Percentiles rank a stretch among this genome's conserved stretches.
phyloP scores from a whole-genome alignment of 2,888 invertebrate genomes.

The Hemistola chrysoprasaria region DNA sequence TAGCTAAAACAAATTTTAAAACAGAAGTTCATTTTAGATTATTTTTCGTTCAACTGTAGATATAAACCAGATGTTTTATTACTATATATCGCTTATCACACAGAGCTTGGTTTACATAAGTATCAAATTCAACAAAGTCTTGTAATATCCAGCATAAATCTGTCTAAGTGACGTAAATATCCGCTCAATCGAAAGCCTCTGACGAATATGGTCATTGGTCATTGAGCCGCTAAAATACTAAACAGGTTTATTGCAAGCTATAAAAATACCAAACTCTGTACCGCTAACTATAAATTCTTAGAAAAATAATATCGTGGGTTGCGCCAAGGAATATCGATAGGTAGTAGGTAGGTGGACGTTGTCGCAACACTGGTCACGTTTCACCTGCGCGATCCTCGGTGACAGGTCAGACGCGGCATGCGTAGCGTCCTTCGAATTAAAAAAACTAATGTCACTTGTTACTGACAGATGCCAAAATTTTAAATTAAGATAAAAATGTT shows the following conservation, averaged over 20 bases:
- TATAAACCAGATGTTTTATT: too few species aligned
- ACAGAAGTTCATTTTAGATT: too few species aligned
- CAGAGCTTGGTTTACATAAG: too few species aligned
- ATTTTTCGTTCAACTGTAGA: too few species aligned
- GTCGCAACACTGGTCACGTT: slow-evolving; percentile 47
- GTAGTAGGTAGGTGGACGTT: too few species aligned
- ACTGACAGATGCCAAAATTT: background rate
- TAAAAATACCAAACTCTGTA: slow-evolving; percentile 39
- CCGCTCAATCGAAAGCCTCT: slow-evolving; percentile 5
- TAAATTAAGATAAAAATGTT: too few species aligned
- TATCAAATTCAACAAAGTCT: too few species aligned
- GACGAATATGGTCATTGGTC: slow-evolving; percentile 10
- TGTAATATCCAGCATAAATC: too few species aligned
- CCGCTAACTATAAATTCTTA: slow-evolving; percentile 41
- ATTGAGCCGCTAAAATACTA: slow-evolving; percentile 24
- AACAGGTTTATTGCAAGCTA: slow-evolving; percentile 32
- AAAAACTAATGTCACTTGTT: background rate
- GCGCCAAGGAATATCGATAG: slow-evolving; percentile 43
- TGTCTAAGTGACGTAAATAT: background rate
- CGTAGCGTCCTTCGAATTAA: slow-evolving; percentile 7
- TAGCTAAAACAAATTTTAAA: too few species aligned
- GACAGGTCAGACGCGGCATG: slow-evolving; percentile 29
- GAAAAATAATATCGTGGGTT: slow-evolving; percentile 40
- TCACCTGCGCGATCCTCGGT: slow-evolving; percentile 28
- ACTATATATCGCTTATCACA: too few species aligned